Conservation (phyloP, 2,797 vertebrate species). For the Coluber constrictor region DNA sequence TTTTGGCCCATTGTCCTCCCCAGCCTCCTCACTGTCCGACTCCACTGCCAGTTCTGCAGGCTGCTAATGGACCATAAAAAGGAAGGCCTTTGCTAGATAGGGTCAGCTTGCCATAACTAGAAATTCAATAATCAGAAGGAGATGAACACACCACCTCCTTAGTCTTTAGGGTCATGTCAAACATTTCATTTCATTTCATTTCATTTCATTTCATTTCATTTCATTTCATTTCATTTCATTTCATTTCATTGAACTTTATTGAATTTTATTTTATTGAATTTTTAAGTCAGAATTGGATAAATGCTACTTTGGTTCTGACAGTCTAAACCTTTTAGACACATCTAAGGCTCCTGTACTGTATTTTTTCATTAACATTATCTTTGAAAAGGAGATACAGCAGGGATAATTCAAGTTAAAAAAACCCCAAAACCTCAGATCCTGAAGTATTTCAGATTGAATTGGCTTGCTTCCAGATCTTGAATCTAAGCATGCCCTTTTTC, state of each 20-base stretch:
- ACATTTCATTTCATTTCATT: neutral
- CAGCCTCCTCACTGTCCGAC: no score
- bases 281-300: neutral
- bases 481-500: neutral
- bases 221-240: no score
- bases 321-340: neutral
- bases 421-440: neutral
- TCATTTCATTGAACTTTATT: no score
- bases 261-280: no score
- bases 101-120: neutral
- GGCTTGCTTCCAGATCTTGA: neutral
- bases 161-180: neutral
- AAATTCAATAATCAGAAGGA: neutral
- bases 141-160: neutral
- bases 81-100: neutral
- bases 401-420: neutral
- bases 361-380: neutral
- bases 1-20: no score
- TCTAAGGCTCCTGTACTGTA: neutral
- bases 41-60: no score
- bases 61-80: no score
- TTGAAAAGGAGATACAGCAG: neutral
- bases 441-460: neutral
- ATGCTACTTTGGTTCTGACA: neutral
- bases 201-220: no score